Conservation (phyloP, 2,888 invertebrate genomes). For the Oasisia sp. region DNA sequence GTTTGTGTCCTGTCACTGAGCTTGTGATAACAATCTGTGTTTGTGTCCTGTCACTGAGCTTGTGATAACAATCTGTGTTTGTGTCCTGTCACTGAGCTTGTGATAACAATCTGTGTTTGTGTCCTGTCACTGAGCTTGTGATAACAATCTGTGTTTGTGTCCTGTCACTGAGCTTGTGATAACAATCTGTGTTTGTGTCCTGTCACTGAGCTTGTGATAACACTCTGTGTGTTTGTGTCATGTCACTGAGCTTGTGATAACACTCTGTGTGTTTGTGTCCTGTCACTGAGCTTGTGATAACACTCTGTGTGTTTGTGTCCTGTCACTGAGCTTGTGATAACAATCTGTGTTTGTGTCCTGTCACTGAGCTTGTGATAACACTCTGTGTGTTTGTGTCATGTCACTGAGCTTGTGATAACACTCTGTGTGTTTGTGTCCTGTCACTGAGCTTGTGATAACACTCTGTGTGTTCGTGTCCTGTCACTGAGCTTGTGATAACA, state of each 20-base stretch:
- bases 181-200: not conserved
- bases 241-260: not conserved
- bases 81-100: not conserved
- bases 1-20: not conserved
- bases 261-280: not conserved
- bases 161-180: not conserved
- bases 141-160: not conserved
- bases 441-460: too few species aligned
- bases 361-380: too few species aligned
- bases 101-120: not conserved
- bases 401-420: too few species aligned
- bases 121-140: not conserved
- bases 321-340: too few species aligned
- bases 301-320: not conserved
- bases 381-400: too few species aligned
- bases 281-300: not conserved
- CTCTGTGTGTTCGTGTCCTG: not conserved
- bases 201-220: not conserved
- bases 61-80: not conserved
- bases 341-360: too few species aligned
- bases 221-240: not conserved
- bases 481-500: not conserved
- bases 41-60: not conserved
- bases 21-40: not conserved
- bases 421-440: too few species aligned